Base-by-base conservation (phyloP, 2,888 invertebrate species). In the Cheiracanthium punctorium region DNA sequence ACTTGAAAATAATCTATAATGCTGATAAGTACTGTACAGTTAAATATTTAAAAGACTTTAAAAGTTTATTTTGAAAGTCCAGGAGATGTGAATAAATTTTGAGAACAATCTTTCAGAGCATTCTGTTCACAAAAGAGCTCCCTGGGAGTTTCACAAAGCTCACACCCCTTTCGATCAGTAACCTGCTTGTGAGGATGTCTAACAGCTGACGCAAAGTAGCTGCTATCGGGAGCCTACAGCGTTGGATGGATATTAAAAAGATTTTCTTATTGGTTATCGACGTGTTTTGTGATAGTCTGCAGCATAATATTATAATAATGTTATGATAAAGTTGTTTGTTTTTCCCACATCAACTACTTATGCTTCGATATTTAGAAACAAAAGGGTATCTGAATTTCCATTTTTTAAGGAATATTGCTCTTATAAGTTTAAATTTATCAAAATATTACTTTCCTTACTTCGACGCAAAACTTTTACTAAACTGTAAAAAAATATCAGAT, bases 181-280 rank as follows among this genome's bases (percentile, higher is more conserved):
- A 29, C 71, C 43, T 29, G 37, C 33, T 29, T 71, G 43, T 33
- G 29, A 20, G 12, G 37, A 41, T 71, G 71, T 71, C 24, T 43
- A 5, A 33, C 43, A 71, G 71, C 71, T 71, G 71, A 71, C 71
- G 71, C 71, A 43, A 10, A 5, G 8, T 17, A 28, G 29, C 41
- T n/a, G 29, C 32, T 32, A 29, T 20, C 69, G 30, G 69, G 2
- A 65, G 65, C 52, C 77, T 75, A 33, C 65, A 64, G 29, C 30
- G 48, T 7, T 37, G 10, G 10, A 48, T 32, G 43, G 67, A 67
- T 77, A 77, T 69, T 77, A 69, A 77, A 69, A 43, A n/a, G 52
- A 30, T 24, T 48, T 69, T 48, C 20, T 67, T 77, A 77, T 77
- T 77, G 30, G 77, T 69, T 77, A 77, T 77, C 28, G 69, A 20